Conservation (phyloP, 2,113 vertebrate species). For the Melanotaenia duboulayi region DNA sequence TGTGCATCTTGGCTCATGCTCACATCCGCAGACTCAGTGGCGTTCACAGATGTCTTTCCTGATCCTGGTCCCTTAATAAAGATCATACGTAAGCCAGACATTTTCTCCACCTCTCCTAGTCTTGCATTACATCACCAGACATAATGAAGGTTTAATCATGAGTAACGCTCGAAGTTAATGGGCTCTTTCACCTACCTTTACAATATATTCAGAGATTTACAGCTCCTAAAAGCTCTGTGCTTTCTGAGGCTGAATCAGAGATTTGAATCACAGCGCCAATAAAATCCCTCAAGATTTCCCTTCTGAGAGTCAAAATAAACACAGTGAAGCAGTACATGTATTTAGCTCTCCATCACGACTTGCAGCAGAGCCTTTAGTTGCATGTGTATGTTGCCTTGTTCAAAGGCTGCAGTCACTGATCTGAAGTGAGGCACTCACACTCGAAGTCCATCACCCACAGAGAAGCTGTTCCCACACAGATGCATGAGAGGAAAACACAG, state of each 20-base stretch:
- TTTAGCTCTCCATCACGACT: slow-evolving; percentile 52
- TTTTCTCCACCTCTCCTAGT: slow-evolving; percentile 30
- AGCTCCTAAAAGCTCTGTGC: not conserved
- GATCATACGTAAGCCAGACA: slow-evolving; percentile 35
- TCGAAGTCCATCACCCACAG: slow-evolving; percentile 66
- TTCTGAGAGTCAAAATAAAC: slow-evolving; percentile 45
- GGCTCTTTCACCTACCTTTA: not conserved
- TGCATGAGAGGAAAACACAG: slow-evolving; percentile 64
- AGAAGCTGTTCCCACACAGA: slow-evolving; percentile 67
- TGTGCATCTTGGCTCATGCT: slow-evolving; percentile 52
- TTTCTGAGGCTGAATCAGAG: slow-evolving; percentile 9
- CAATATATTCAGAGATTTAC: not conserved
- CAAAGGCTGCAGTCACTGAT: slow-evolving; percentile 62
- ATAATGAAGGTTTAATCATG: slow-evolving; percentile 1
- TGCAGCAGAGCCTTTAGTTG: slow-evolving; percentile 43
- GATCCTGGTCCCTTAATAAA: slow-evolving; percentile 35
- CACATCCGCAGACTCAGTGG: slow-evolving; percentile 56
- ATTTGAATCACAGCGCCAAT: slow-evolving; percentile 27
- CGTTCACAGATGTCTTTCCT: slow-evolving; percentile 60
- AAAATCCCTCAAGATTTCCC: slow-evolving; percentile 21
- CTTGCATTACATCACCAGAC: slow-evolving; percentile 38
- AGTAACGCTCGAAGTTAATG: slow-evolving; percentile 1
- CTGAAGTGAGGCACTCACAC: slow-evolving; percentile 56
- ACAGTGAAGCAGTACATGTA: slow-evolving; percentile 27
- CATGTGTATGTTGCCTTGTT: slow-evolving; percentile 69